A percentile compares a stretch with the other conserved stretches of the same genome.
Evolutionary conservation across 2,888 invertebrate genomes (phyloP).

Genomic region (Andrena marginata): DNA sequence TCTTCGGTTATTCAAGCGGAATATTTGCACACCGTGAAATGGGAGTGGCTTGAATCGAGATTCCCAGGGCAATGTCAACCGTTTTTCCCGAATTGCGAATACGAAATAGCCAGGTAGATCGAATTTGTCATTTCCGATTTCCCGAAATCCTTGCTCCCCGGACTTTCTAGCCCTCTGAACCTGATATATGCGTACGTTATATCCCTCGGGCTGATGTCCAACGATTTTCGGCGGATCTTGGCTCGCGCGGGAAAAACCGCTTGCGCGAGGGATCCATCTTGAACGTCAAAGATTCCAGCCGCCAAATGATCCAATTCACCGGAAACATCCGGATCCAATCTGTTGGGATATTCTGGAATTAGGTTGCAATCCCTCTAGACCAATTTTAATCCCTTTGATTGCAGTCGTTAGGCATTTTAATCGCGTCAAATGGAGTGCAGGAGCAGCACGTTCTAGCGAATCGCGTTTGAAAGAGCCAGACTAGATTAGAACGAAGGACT

Average conservation of each 20-base stretch:
- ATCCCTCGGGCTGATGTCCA: constrained; percentile 53
- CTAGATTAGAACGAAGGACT: neutral
- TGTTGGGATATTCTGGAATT: constrained; percentile 42
- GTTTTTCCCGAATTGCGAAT: constrained; percentile 56
- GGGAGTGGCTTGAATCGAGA: constrained; percentile 38
- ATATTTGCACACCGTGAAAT: constrained; percentile 29
- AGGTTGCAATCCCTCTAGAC: constrained; percentile 42
- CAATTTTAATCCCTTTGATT: constrained; percentile 52
- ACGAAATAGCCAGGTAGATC: constrained; percentile 63
- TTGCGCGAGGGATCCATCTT: constrained; percentile 56
- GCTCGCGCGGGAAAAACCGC: constrained; percentile 48
- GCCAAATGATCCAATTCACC: constrained; percentile 47
- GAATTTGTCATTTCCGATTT: constrained; percentile 71
- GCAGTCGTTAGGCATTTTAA: constrained; percentile 45
- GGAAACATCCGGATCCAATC: constrained; percentile 56
- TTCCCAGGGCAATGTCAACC: constrained; percentile 49
- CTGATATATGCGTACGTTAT: constrained; percentile 30
- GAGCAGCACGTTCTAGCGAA: neutral
- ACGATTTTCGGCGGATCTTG: constrained; percentile 43
- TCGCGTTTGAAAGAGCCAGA: neutral
- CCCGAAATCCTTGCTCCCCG: constrained; percentile 50
- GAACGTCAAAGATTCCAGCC: constrained; percentile 44
- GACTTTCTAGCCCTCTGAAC: constrained; percentile 39
- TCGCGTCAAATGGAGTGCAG: constrained; percentile 41
- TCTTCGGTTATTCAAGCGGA: constrained; percentile 17